Evolutionary conservation across 2,797 vertebrate species (phyloP), one percentile per base, ranked within the genome.

Genomic region (Gymnothorax javanicus): DNA sequence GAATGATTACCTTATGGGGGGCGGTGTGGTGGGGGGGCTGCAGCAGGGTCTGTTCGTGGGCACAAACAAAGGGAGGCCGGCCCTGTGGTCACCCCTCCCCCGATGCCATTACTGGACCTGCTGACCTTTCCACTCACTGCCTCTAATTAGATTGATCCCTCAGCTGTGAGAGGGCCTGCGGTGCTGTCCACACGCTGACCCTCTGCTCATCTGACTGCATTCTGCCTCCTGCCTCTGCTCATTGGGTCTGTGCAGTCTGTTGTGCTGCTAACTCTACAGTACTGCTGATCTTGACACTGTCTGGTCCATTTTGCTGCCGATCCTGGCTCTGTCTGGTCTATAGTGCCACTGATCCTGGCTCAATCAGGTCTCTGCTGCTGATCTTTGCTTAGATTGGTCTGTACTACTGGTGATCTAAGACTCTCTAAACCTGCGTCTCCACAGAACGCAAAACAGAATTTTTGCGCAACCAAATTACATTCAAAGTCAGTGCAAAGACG

Each of bases 111-210:
- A 64, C 87, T 25, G 89, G 82, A 85, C 71, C 52, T 52, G 57
- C 79, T 88, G 91, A 91, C 90, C 90, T 89, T 91, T 90, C 85
- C 17, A 11, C 62, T 67, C 75, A 82, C 84, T 87, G 75, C 87
- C 87, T 87, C 89, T 90, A 87, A 92, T 92, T 92, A 88, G 88
- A 87, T 87, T 89, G 91, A 88, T 89, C 82, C 87, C 87, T 50
- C 82, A 87, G 81, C 88, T 86, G 82, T 17, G 75, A 82, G 86
- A 79, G 62, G 85, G 83, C 82, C 86, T 62, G 77, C 59, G 56
- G 20, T 43, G 87, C 88, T 64, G 84, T 79, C 85, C 75, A 71
- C 71, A 25, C 20, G 62, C 77, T 60, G 62, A 86, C 81, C 87
- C 67, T 59, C 25, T 82, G 84, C 9, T 82, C 54, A 52, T 43